Conservation (phyloP, 2,888 invertebrate genomes). For the Camponotus fellah region DNA sequence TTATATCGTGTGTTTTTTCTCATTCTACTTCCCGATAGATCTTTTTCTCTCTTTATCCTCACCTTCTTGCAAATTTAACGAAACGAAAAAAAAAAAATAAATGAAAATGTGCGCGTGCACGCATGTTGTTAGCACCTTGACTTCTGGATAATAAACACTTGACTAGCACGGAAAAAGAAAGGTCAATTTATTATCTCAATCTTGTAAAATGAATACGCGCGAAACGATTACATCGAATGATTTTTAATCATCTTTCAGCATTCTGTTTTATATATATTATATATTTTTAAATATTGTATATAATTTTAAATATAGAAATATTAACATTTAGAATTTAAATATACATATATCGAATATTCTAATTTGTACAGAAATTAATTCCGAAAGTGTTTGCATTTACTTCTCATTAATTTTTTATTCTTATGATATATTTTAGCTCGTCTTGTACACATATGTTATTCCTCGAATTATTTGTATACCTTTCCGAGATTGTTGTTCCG, state of each 20-base stretch:
- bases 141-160: slow-evolving; percentile 36
- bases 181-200: slow-evolving; percentile 5
- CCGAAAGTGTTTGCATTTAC: neutral
- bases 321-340: neutral
- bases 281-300: slow-evolving; percentile 21
- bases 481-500: neutral
- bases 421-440: neutral
- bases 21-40: neutral
- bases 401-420: neutral
- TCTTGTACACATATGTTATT: neutral
- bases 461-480: neutral
- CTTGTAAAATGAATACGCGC: slow-evolving; percentile 11
- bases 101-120: neutral
- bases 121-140: slow-evolving; percentile 36
- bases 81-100: neutral
- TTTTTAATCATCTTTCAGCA: slow-evolving; percentile 12
- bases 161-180: neutral
- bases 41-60: neutral
- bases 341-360: neutral
- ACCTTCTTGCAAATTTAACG: slow-evolving; percentile 15
- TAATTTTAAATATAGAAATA: slow-evolving; percentile 23
- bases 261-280: slow-evolving; percentile 4
- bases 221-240: neutral
- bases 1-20: neutral
- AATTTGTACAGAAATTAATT: slow-evolving; percentile 18